Evolutionary conservation across 2,113 vertebrate genomes (phyloP).

Genomic region (Girardinichthys multiradiatus): DNA sequence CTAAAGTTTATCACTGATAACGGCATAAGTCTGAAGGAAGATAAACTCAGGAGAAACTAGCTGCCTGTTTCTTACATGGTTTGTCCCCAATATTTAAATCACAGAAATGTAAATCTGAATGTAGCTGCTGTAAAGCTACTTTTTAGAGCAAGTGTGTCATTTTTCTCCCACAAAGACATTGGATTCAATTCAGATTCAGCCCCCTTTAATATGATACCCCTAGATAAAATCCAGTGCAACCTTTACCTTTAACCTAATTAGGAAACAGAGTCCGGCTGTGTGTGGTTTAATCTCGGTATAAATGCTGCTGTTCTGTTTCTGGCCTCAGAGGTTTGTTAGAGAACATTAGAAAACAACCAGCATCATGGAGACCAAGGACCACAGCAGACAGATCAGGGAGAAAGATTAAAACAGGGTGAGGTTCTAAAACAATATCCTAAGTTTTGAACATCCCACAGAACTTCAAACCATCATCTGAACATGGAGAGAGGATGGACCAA

Average conservation of each 20-base stretch:
- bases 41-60: neutral
- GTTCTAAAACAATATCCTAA: neutral
- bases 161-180: constrained; percentile 30
- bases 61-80: constrained; percentile 7
- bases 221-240: neutral
- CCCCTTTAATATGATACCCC: neutral
- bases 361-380: neutral
- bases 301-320: neutral
- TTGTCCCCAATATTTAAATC: neutral
- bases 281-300: neutral
- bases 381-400: neutral
- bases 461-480: too few relatives aligned
- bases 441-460: too few relatives aligned
- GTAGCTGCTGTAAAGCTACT: neutral
- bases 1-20: constrained; percentile 11
- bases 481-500: too few relatives aligned
- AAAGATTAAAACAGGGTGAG: neutral
- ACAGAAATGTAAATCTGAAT: neutral
- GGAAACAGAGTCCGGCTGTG: neutral
- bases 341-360: neutral
- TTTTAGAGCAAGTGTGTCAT: neutral
- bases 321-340: too few relatives aligned
- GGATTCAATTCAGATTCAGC: constrained; percentile 19
- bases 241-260: neutral
- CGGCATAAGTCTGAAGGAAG: neutral